Evolutionary conservation across 1,140 invertebrate genomes (phyloP), one percentile per base, ranked within the genome.

Genomic region (Drosophila pseudoobscura): DNA sequence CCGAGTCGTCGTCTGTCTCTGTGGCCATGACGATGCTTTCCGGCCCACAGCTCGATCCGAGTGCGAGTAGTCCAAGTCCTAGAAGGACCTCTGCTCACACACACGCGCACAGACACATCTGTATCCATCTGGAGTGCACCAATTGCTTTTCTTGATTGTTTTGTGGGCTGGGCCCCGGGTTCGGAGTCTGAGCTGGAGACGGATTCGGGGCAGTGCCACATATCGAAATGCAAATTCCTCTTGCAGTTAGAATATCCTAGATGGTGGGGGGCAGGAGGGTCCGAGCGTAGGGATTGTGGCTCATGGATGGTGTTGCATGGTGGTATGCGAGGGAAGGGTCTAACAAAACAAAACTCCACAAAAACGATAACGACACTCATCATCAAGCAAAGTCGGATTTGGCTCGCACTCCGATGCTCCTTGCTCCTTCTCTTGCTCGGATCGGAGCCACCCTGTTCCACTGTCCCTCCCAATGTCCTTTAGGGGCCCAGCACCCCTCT

Each of bases 101-200:
- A 47, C 20, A 8, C 45, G 5, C 20, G 22, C n/a, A 9, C 24
- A 35, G 0, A 11, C 1, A 9, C 11, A 13, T 9, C 9, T 22
- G 17, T 4, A 8, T 1, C 6, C 13, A 6, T 43, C 55, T 24
- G 43, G 60, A 69, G 50, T 69, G 62, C 73, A 80, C 82, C 80
- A 85, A 85, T 87, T 85, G 82, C 82, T 87, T 87, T 85, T 85
- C 80, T 85, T 87, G 80, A 85, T 84, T 84, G 80, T 84, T 84
- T 85, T 79, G 66, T 76, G 73, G 70, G 70, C 59, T 74, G 69
- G 24, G 35, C 24, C 20, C 45, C 69, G 58, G 24, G 13, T 1
- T 11, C 3, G 35, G 0, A 39, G 3, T 11, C 3, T 3, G 3
- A 39, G 0, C 11, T 11, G 4, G 35, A 39, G 35, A 13, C 35